Evolutionary conservation across 92 coral and sea anemone genomes (phyloP), one percentile per base, ranked within the genome.

Genomic region (Phymanthus crucifer): DNA sequence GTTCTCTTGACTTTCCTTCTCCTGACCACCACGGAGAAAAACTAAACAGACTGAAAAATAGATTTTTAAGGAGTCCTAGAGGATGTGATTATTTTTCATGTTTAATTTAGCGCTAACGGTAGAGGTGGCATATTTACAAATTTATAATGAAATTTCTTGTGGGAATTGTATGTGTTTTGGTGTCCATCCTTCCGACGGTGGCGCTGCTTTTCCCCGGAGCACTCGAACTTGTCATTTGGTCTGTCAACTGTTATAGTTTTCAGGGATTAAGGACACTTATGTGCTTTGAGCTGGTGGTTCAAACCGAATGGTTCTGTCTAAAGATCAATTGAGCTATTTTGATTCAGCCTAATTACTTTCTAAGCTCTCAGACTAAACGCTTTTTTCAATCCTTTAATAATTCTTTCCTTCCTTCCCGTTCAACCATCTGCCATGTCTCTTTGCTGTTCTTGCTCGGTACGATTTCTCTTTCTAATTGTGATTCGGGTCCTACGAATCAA

Each of bases 241-340:
- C 27, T 61, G 68, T 61, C 68, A 61, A 61, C 33, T 61, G 36
- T 26, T 61, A 61, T 61, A 29, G 68, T 29, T 61, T 61, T 61
- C 68, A 6, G 29, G 68, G 68, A 61, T 61, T 61, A 61, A 61
- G 68, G 29, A 61, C 33, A 43, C 68, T 61, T 61, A 61, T 61
- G 29, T 61, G 29, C 35, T 16, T 61, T 24, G 34, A 61, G 68
- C 18, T 61, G 68, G 32, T 61, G 68, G 33, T 27, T 21, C 64
- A 21, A 14, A 61, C 32, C 32, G 34, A 13, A 24, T 8, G 12
- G 68, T 61, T 10, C 33, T 61, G 66, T 58, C 31, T 58, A 24
- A 58, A 58, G 31, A 58, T 58, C 66, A 23, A n/a, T 58, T 23
- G 16, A 61, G 68, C 68, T 61, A 29, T 61, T 61, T 34, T 61